phyloP scores from a whole-genome alignment of 1,140 invertebrate species.

The Rhopalosiphum padi region DNA sequence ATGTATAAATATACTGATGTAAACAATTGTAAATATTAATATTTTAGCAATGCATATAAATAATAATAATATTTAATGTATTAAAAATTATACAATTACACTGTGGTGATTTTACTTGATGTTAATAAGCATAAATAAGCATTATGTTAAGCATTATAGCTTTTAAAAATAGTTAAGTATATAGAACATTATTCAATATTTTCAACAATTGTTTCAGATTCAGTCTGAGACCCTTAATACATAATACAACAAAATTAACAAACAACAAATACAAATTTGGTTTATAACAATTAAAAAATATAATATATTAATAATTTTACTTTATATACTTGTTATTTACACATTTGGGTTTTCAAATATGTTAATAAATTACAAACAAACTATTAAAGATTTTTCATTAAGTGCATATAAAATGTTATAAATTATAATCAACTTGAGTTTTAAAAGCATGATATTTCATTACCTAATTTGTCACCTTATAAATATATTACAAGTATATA shows the following conservation, averaged over 20 bases:
- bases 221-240: neutral
- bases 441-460: neutral
- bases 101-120: neutral
- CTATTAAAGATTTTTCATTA: neutral
- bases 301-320: neutral
- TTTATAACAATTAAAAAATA: neutral
- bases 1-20: neutral
- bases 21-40: neutral
- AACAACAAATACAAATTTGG: neutral
- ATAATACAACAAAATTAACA: neutral
- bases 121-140: constrained; percentile 14
- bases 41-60: neutral
- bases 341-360: neutral
- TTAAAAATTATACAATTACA: neutral
- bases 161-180: neutral
- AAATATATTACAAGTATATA: neutral
- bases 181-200: neutral
- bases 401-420: neutral
- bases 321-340: neutral
- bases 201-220: neutral
- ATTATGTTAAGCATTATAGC: neutral
- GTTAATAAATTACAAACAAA: neutral
- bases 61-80: neutral
- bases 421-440: neutral
- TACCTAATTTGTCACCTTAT: neutral